Evolutionary conservation across 2,113 vertebrate genomes (phyloP).

Genomic region (Rhynchopsitta pachyrhyncha): DNA sequence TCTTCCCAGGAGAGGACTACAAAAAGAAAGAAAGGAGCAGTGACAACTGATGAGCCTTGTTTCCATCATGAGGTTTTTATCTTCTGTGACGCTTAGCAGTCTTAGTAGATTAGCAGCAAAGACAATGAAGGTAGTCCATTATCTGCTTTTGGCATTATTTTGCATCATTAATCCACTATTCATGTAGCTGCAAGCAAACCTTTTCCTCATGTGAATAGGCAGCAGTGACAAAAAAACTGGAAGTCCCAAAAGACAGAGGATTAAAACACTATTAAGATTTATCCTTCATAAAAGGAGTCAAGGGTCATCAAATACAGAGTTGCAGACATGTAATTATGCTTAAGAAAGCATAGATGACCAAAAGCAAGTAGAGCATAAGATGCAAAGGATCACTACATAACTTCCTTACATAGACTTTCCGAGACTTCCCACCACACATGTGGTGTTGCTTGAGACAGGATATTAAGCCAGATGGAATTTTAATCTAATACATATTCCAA

Average conservation of each 20-base stretch:
- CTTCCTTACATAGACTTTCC: neutral
- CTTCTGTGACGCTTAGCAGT: neutral
- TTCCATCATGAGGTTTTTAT: neutral
- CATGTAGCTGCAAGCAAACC: neutral
- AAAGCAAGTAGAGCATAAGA: neutral
- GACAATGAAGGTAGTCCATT: neutral
- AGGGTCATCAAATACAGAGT: neutral
- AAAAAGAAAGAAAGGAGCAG: neutral
- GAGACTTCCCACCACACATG: neutral
- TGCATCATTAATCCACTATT: neutral
- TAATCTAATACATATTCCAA: neutral
- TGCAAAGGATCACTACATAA: neutral
- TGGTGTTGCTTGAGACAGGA: neutral
- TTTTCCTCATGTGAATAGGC: neutral
- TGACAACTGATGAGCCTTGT: neutral
- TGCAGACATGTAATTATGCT: neutral
- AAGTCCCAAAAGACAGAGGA: neutral
- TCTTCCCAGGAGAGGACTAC: neutral
- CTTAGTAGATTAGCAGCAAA: neutral
- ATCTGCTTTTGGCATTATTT: neutral
- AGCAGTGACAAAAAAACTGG: neutral
- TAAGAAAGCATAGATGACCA: neutral
- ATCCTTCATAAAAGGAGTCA: neutral
- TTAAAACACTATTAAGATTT: neutral
- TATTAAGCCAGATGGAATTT: slow-evolving; percentile 7